phyloP scores from a whole-genome alignment of 2,888 invertebrate genomes.

The Dynastes tityus region DNA sequence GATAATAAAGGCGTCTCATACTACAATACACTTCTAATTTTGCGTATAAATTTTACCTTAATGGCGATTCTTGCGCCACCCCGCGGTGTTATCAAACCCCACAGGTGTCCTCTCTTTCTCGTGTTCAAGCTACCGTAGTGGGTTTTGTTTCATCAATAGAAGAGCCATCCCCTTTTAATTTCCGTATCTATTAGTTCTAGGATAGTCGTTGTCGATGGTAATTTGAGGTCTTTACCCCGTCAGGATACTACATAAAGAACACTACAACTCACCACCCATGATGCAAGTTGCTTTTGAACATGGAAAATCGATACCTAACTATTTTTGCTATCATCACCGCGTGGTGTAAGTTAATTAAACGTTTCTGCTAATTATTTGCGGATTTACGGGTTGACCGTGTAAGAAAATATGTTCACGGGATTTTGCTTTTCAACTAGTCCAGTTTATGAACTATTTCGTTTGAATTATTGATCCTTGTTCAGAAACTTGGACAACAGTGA shows the following conservation, averaged over 20 bases:
- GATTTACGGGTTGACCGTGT: constrained; percentile 14
- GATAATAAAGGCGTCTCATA: constrained; percentile 35
- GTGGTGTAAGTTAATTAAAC: constrained; percentile 26
- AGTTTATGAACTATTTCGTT: not conserved
- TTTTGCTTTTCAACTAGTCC: not conserved
- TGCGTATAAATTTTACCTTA: constrained; percentile 44
- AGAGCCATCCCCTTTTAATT: constrained; percentile 40
- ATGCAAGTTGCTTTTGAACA: not conserved
- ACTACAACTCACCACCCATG: not conserved
- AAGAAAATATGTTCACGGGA: not conserved
- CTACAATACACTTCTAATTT: constrained; percentile 38
- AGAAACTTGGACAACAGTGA: no score
- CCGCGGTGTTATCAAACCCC: constrained; percentile 35
- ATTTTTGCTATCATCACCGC: constrained; percentile 8
- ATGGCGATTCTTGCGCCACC: constrained; percentile 30
- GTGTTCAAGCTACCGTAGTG: not conserved
- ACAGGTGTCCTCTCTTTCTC: constrained; percentile 40
- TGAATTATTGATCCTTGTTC: not conserved
- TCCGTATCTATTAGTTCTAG: constrained; percentile 34
- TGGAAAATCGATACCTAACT: constrained; percentile 11
- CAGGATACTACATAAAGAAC: constrained; percentile 12
- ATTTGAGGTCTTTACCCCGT: constrained; percentile 21
- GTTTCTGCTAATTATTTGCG: constrained; percentile 18
- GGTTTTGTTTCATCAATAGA: constrained; percentile 21
- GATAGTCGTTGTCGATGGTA: constrained; percentile 22